Evolutionary conservation across 2,888 invertebrate genomes (phyloP).

Genomic region (Cerceris ruficornis): DNA sequence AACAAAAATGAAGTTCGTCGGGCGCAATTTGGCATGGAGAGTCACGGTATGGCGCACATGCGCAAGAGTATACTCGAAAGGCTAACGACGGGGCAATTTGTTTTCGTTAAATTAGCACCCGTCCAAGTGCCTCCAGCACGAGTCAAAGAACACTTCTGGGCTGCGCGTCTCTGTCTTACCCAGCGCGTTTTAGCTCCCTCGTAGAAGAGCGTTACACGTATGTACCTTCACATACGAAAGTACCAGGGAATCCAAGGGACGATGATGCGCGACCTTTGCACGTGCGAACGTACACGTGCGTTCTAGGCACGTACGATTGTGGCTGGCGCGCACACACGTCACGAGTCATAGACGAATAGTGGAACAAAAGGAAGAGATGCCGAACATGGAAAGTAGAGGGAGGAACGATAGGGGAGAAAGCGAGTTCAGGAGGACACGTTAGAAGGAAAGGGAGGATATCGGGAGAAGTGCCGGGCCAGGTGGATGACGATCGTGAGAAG

Average conservation of each 20-base stretch:
- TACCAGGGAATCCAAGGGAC: no score
- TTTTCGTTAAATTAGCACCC: constrained; percentile 55
- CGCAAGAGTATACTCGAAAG: constrained; percentile 27
- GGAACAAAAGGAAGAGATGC: constrained; percentile 33
- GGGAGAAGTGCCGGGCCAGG: no score
- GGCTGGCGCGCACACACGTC: constrained; percentile 15
- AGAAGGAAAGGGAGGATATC: no score
- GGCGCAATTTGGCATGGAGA: constrained; percentile 25
- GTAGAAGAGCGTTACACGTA: neutral
- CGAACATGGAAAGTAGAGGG: neutral
- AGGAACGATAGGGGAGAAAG: neutral
- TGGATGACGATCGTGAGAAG: neutral
- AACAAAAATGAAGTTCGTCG: constrained; percentile 37
- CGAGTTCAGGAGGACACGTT: no score
- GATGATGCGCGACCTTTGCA: neutral
- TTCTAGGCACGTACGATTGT: constrained; percentile 2
- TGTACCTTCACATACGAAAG: neutral
- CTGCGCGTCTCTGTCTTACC: constrained; percentile 1
- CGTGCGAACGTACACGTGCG: neutral
- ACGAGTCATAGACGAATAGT: constrained; percentile 32
- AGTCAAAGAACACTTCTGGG: constrained; percentile 35
- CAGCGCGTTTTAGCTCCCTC: neutral
- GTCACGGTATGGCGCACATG: constrained; percentile 1
- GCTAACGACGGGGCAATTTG: constrained; percentile 51
- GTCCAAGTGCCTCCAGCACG: constrained; percentile 32